These are phyloP conservation scores for Theristus sp. DNA, from an alignment of 2,888 invertebrate genomes.

Conservation along the genomic window DNA sequence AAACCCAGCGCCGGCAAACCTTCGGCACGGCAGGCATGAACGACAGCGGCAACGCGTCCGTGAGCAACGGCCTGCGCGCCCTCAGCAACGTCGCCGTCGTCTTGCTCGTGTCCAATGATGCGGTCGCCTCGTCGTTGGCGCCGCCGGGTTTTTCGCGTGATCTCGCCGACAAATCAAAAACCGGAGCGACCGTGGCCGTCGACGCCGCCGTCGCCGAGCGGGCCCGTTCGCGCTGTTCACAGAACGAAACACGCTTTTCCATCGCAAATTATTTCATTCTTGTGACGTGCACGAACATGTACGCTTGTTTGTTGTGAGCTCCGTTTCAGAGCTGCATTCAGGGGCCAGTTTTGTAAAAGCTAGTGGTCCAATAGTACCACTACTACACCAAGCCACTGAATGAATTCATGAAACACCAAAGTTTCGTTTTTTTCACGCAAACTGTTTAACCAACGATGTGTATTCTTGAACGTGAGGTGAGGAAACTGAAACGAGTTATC, in stretches of 20 bases:
- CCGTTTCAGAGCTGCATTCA: no score
- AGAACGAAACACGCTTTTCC: no score
- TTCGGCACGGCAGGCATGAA: constrained; percentile 21
- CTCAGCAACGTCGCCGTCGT: constrained; percentile 7
- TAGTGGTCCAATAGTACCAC: no score
- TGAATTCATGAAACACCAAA: no score
- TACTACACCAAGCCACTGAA: no score
- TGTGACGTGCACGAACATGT: background rate
- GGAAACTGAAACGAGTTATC: no score
- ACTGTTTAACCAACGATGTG: no score
- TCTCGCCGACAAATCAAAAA: background rate
- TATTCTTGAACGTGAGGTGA: no score
- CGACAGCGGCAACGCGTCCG: constrained; percentile 11
- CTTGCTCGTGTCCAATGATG: background rate
- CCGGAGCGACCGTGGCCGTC: background rate
- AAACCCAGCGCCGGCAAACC: no score
- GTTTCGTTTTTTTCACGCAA: no score
- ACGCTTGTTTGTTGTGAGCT: no score
- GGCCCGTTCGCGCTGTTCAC: background rate
- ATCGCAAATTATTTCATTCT: background rate
- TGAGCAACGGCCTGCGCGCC: constrained; percentile 10
- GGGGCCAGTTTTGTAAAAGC: no score
- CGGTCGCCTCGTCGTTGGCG: background rate
- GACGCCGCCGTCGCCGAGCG: background rate
- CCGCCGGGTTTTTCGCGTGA: background rate